Base-by-base conservation (phyloP, 2,113 vertebrate genomes). In the Laterallus jamaicensis region DNA sequence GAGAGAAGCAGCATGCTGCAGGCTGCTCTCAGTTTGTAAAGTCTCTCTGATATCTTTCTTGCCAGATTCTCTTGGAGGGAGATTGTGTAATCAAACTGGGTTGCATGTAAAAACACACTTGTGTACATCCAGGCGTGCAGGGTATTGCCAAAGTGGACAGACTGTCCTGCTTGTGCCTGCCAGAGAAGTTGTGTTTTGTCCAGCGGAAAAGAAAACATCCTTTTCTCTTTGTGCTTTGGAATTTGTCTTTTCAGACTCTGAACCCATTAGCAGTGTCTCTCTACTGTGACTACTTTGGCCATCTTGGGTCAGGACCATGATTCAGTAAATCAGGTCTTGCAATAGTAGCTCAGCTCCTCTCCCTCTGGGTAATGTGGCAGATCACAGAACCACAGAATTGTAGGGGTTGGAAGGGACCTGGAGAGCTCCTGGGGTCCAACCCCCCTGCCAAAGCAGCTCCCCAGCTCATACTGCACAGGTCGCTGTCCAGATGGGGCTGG, bases 171-270 rank as follows among this genome's bases (percentile, higher is more conserved):
- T 91, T 25, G 62, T 82, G 89, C 77, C 92, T 64, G 74, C 97
- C 97, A 97, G 97, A 86, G 86, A 71, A 96, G 56, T 93, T 80
- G 66, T 93, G 97, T 96, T 97, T 84, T 96, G 97, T 97, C 97
- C 97, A 75, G 95, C 10, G 78, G 96, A 95, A 97, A 97, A 91
- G 96, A 96, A 98, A 97, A 97, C 97, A 97, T 93, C 94, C 97
- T 95, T 66, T 88, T 84, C 82, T 86, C 75, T 92, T 2, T 39
- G 88, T 2, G 0, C 14, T 39, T 40, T 87, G 60, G 91, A 77
- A 66, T 76, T 83, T 70, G 78, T 74, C 95, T 95, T 11, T 63
- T 47, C 91, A 92, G 88, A 77, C 69, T 89, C 92, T 77, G 93
- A 86, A 22, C 88, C 87, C 90, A 73, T 5, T 62, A 92, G 88